Percentiles rank a stretch among this genome's conserved stretches.
phyloP scores from a whole-genome alignment of 2,797 vertebrate genomes.

The Microtus agrestis region DNA sequence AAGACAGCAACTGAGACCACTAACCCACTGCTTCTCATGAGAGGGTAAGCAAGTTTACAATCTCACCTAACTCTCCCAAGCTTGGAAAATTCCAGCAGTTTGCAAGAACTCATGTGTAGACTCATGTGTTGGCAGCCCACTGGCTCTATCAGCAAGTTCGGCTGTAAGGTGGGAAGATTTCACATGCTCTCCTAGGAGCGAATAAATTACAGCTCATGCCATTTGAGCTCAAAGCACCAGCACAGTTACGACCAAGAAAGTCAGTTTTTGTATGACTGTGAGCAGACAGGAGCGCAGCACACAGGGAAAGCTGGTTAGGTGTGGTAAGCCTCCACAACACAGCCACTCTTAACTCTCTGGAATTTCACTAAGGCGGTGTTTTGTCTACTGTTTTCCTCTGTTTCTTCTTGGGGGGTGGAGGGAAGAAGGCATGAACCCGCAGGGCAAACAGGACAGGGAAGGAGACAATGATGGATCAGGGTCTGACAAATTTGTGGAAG shows the following conservation, averaged over 20 bases:
- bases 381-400: constrained; percentile 41
- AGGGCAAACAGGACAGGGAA: not conserved
- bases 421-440: not conserved
- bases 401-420: not conserved
- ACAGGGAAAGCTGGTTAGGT: constrained; percentile 37
- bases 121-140: not conserved
- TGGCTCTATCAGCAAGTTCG: constrained; percentile 57
- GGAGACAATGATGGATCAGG: not conserved
- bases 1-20: not conserved
- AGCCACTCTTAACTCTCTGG: constrained; percentile 5
- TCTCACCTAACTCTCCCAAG: constrained; percentile 31
- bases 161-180: constrained; percentile 18
- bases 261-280: constrained; percentile 46
- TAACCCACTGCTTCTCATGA: constrained; percentile 10
- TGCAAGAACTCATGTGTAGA: constrained; percentile 52
- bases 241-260: constrained; percentile 55
- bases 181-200: constrained; percentile 69
- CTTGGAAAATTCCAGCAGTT: constrained; percentile 52
- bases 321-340: not conserved
- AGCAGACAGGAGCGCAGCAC: not conserved
- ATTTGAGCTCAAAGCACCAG: constrained; percentile 74
- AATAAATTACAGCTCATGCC: constrained; percentile 64
- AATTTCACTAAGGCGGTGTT: constrained; percentile 20
- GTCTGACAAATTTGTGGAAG: not conserved
- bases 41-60: constrained; percentile 54